Evolutionary conservation across 2,888 invertebrate species (phyloP).

Genomic region (Dendrolimus houi): DNA sequence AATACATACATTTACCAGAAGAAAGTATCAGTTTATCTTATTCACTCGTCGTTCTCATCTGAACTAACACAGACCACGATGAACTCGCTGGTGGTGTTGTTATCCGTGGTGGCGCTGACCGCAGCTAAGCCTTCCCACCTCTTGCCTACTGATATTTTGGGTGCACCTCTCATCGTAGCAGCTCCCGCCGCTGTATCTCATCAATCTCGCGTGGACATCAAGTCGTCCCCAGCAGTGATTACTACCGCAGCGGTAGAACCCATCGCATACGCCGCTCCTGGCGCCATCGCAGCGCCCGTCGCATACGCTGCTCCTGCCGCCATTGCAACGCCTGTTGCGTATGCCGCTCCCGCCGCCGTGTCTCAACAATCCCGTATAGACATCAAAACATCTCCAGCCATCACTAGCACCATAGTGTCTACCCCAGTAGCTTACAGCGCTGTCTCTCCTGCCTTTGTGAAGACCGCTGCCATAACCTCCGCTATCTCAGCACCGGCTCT

Average conservation of each 20-base stretch:
- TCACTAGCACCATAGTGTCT: constrained; percentile 38
- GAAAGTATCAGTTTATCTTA: constrained; percentile 63
- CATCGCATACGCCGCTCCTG: constrained; percentile 10
- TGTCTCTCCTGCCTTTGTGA: constrained; percentile 21
- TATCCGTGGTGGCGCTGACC: constrained; percentile 73
- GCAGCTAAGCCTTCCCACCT: constrained; percentile 39
- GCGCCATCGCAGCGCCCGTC: constrained; percentile 30
- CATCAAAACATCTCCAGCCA: constrained; percentile 49
- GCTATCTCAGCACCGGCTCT: constrained; percentile 15
- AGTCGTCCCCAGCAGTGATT: constrained; percentile 24
- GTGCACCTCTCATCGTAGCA: constrained; percentile 26
- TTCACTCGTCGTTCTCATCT: constrained; percentile 42
- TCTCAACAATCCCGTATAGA: constrained; percentile 54
- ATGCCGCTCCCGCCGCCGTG: constrained; percentile 40
- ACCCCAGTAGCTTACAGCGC: constrained; percentile 37
- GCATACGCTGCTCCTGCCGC: constrained; percentile 34
- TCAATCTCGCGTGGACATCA: constrained; percentile 29
- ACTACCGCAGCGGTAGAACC: constrained; percentile 25
- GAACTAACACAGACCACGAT: constrained; percentile 77
- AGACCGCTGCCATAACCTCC: constrained; percentile 11
- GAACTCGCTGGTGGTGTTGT: constrained; percentile 80
- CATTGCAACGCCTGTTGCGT: constrained; percentile 35
- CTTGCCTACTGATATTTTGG: constrained; percentile 16
- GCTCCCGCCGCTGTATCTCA: constrained; percentile 26
- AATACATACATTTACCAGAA: constrained; percentile 42